A percentile compares a stretch with the other conserved stretches of the same genome.
These are phyloP conservation scores for Choreutis nemorana DNA, from an alignment of 2,888 invertebrate genomes.

Conservation along the genomic window DNA sequence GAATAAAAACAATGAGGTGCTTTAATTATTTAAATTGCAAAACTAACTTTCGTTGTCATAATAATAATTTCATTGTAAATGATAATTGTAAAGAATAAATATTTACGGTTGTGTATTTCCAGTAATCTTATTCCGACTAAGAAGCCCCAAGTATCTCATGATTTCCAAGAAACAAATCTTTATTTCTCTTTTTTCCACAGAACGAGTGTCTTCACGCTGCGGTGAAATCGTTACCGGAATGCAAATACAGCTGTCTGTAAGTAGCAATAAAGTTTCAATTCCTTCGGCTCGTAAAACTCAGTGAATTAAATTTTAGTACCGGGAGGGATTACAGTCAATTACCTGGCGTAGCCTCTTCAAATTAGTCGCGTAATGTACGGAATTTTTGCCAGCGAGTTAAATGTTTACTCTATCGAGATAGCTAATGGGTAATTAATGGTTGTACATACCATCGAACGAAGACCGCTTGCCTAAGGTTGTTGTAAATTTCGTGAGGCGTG, in stretches of 20 bases:
- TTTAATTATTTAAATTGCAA: no score
- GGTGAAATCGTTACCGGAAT: constrained; percentile 70
- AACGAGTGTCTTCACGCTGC: constrained; percentile 74
- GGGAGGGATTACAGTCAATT: constrained; percentile 25
- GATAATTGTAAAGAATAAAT: neutral
- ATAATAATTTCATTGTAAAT: neutral
- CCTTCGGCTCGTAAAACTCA: neutral
- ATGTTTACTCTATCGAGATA: no score
- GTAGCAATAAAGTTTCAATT: constrained; percentile 24
- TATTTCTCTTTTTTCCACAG: constrained; percentile 35
- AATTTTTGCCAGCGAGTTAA: no score
- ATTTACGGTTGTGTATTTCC: neutral
- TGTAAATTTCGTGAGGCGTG: no score
- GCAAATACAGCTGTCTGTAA: constrained; percentile 69
- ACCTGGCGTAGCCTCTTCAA: constrained; percentile 17
- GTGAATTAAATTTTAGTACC: no score
- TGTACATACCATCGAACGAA: no score
- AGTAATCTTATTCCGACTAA: neutral
- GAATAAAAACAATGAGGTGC: no score
- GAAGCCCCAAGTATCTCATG: neutral
- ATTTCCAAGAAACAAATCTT: constrained; percentile 1
- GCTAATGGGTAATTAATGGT: no score
- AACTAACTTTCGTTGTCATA: no score
- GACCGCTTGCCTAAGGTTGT: no score
- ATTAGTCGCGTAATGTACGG: constrained; percentile 14